A percentile compares a stretch with the other conserved stretches of the same genome.
These are phyloP conservation scores for Pseudorhiza aurosa DNA, from an alignment of 30 jellyfish, hydroid and myxozoan species.

Conservation along the genomic window DNA sequence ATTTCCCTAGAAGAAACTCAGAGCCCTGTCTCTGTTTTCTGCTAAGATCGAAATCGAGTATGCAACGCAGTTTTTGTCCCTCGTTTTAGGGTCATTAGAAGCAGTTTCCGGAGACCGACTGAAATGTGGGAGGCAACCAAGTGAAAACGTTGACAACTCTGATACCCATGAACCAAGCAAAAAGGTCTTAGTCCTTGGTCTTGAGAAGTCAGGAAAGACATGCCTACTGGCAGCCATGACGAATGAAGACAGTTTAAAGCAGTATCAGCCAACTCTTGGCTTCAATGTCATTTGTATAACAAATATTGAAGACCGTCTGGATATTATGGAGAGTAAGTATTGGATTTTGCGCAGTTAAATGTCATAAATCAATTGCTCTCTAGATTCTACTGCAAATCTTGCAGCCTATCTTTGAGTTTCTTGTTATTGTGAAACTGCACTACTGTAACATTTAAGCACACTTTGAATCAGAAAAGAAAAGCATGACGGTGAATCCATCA, in stretches of 20 bases:
- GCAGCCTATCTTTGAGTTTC: too few species aligned
- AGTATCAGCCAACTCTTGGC: slow-evolving; percentile 64
- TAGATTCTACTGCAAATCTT: too few species aligned
- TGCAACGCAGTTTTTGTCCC: not conserved
- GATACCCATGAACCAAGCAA: slow-evolving; percentile 16
- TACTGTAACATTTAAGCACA: too few species aligned
- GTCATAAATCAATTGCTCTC: too few species aligned
- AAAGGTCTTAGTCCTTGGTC: slow-evolving; percentile 67
- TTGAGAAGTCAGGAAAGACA: slow-evolving; percentile 58
- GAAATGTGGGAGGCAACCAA: not conserved
- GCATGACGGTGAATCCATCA: too few species aligned
- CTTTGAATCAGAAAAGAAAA: too few species aligned
- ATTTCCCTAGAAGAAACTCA: too few species aligned
- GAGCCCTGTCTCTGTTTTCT: too few species aligned
- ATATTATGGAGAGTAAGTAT: slow-evolving; percentile 73
- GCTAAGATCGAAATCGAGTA: too few species aligned
- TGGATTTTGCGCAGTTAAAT: too few species aligned
- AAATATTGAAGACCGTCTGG: slow-evolving; percentile 24
- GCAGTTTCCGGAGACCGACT: not conserved
- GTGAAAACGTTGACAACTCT: slow-evolving; percentile 40
- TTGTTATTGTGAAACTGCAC: too few species aligned
- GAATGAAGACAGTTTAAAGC: slow-evolving; percentile 38
- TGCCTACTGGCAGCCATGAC: slow-evolving; percentile 64
- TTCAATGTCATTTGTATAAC: slow-evolving; percentile 71
- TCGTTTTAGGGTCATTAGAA: not conserved